Percentiles rank a stretch among this genome's conserved stretches.
Evolutionary conservation across 1,140 invertebrate species (phyloP).

Genomic region (Xylocopa sonorina): DNA sequence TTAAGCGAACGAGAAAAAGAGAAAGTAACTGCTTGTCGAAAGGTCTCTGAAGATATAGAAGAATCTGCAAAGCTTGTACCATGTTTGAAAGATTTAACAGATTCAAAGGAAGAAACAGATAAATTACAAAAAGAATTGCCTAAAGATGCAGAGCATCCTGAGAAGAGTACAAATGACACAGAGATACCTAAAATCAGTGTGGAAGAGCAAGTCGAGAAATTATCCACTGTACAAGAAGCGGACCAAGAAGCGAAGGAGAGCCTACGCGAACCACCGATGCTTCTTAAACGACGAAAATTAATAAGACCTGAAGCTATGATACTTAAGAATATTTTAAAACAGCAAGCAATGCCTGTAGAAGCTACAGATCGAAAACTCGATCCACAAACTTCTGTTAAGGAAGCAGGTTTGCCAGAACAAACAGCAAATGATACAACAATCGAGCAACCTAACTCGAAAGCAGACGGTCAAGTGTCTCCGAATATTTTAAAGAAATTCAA

Average conservation of each 20-base stretch:
- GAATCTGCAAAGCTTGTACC: neutral
- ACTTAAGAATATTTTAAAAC: neutral
- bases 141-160: neutral
- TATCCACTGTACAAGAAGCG: too few species aligned
- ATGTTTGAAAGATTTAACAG: neutral
- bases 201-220: neutral
- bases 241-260: neutral
- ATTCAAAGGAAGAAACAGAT: neutral
- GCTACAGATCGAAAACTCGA: neutral
- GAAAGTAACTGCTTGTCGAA: constrained; percentile 4
- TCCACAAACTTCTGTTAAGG: too few species aligned
- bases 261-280: too few species aligned
- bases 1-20: neutral
- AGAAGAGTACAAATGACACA: neutral
- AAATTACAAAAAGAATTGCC: neutral
- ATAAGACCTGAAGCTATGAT: neutral
- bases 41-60: neutral
- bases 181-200: too few species aligned
- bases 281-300: neutral
- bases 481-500: constrained; percentile 12
- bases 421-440: neutral
- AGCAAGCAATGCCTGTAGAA: neutral
- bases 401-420: neutral
- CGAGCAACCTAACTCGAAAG: too few species aligned
- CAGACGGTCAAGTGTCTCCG: neutral